A percentile compares a stretch with the other conserved stretches of the same genome.
These are phyloP conservation scores for Caenorhabditis sinica DNA, from an alignment of 2,888 invertebrate species.

Conservation along the genomic window DNA sequence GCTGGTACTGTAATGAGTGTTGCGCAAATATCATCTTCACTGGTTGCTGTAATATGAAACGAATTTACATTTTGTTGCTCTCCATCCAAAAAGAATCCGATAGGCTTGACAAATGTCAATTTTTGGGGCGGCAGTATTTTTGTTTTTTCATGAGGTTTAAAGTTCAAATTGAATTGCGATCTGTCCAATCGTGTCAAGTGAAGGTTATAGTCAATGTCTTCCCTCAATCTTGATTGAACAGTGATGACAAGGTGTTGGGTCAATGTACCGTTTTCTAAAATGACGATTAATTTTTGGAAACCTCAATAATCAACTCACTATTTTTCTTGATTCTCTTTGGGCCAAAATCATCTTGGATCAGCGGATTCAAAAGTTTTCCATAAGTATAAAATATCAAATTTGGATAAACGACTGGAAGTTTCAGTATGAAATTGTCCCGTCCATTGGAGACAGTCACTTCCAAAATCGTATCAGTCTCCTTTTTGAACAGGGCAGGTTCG, in stretches of 20 bases:
- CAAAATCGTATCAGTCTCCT: conserved; percentile 21
- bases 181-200: conserved; percentile 29
- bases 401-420: conserved; percentile 41
- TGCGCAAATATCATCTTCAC: conserved; percentile 54
- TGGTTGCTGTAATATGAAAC: conserved; percentile 42
- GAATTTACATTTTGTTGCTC: conserved; percentile 28
- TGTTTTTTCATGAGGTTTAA: background rate
- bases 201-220: conserved; percentile 29
- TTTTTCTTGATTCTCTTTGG: conserved; percentile 14
- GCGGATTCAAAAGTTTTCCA: conserved; percentile 50
- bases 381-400: conserved; percentile 10
- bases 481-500: background rate
- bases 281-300: background rate
- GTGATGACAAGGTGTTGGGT: conserved; percentile 50
- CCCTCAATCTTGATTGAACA: conserved; percentile 46
- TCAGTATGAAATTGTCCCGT: conserved; percentile 41
- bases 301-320: conserved; percentile 8
- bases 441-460: conserved; percentile 54
- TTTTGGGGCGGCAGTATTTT: background rate
- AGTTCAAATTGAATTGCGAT: conserved; percentile 45
- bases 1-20: conserved; percentile 40
- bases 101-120: conserved; percentile 45
- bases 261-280: background rate
- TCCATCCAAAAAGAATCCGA: conserved; percentile 46
- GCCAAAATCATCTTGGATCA: conserved; percentile 38